Evolutionary conservation across 2,888 invertebrate genomes (phyloP).

Genomic region (Standfussiana lucernea): DNA sequence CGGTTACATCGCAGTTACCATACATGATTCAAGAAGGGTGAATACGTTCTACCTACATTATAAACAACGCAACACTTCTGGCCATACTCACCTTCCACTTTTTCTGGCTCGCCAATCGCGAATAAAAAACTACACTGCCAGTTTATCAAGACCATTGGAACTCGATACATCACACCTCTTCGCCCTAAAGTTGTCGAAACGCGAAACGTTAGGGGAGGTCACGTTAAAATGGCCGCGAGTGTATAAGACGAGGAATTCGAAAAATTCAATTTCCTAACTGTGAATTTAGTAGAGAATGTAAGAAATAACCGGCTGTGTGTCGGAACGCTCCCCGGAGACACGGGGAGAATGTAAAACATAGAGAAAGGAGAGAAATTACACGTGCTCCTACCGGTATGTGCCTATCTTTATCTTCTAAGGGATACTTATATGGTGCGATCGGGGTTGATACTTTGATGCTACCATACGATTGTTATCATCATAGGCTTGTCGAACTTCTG

Average conservation of each 20-base stretch:
- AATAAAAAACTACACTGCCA: conserved; percentile 77
- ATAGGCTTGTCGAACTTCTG: background rate
- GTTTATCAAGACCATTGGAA: conserved; percentile 69
- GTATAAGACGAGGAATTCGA: conserved; percentile 83
- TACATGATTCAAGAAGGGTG: conserved; percentile 61
- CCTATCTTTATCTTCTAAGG: conserved; percentile 64
- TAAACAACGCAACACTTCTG: conserved; percentile 60
- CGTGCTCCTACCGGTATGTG: conserved; percentile 70
- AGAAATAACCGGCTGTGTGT: conserved; percentile 84
- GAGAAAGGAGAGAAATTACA: conserved; percentile 80
- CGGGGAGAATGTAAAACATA: conserved; percentile 83
- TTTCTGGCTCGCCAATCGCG: conserved; percentile 71
- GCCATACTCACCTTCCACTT: conserved; percentile 49
- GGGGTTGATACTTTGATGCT: conserved; percentile 6
- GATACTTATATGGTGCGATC: conserved; percentile 43
- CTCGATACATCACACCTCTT: conserved; percentile 68
- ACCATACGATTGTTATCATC: too few relatives aligned
- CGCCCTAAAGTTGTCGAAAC: conserved; percentile 47
- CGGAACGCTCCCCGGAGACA: conserved; percentile 78
- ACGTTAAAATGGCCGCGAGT: conserved; percentile 69
- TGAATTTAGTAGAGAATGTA: conserved; percentile 86
- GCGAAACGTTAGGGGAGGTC: conserved; percentile 68
- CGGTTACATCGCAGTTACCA: conserved; percentile 25
- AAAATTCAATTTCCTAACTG: conserved; percentile 89
- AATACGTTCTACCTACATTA: conserved; percentile 70